phyloP scores from a whole-genome alignment of 53 echinoderm and acorn worm species.

The Arbacia lixula region DNA sequence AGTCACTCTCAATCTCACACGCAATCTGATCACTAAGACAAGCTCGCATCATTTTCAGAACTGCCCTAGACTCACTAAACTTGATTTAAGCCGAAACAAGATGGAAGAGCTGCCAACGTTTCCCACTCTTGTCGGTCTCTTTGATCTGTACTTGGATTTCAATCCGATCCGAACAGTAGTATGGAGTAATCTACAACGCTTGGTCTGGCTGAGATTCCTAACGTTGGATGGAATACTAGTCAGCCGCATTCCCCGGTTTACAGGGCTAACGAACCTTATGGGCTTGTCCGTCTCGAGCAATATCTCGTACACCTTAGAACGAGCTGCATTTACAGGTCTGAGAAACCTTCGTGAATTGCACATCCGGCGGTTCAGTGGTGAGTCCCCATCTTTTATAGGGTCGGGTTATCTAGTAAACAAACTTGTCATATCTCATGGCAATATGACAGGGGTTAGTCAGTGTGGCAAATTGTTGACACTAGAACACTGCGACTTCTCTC shows the following conservation, averaged over 20 bases:
- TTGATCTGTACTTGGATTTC: conserved; percentile 4
- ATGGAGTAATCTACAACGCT: not conserved
- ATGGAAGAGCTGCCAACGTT: not conserved
- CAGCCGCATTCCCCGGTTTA: not conserved
- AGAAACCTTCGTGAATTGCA: not conserved
- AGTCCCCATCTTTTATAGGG: not conserved
- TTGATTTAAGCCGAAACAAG: conserved; percentile 8
- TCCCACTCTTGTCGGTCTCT: not conserved
- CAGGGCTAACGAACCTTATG: not conserved
- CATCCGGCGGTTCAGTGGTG: not conserved
- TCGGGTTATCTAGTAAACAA: not conserved
- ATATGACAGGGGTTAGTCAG: not conserved
- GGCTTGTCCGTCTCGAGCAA: not conserved
- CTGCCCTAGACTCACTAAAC: not conserved
- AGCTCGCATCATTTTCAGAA: not conserved
- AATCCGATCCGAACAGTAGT: conserved; percentile 12
- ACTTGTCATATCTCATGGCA: no score
- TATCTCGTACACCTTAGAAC: not conserved
- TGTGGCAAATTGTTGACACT: not conserved
- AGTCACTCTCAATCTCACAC: not conserved
- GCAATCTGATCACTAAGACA: not conserved
- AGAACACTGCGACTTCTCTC: not conserved
- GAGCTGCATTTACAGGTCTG: not conserved
- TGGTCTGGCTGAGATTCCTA: not conserved
- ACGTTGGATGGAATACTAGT: not conserved